Evolutionary conservation across 2,888 invertebrate species (phyloP).

Genomic region (Anaspis maculata): DNA sequence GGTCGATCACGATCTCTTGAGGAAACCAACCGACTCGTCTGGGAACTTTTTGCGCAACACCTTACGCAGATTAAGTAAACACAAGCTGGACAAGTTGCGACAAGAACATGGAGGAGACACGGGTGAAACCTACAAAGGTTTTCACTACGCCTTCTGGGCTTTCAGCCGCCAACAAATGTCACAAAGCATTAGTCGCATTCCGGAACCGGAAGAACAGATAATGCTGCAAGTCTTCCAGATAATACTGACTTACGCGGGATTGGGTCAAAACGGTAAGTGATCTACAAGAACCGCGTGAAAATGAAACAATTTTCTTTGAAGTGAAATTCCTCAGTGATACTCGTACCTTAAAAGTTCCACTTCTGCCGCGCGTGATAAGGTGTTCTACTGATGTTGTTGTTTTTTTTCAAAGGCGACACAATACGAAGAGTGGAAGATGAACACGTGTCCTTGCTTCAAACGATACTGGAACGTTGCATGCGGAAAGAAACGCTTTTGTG

Average conservation of each 20-base stretch:
- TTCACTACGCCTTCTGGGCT: conserved; percentile 82
- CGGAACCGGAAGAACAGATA: conserved; percentile 79
- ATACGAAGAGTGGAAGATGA: conserved; percentile 75
- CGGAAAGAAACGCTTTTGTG: conserved; percentile 80
- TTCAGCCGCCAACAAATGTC: conserved; percentile 73
- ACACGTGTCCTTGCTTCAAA: conserved; percentile 80
- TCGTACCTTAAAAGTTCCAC: no score
- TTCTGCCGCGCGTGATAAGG: no score
- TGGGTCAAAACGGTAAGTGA: conserved; percentile 57
- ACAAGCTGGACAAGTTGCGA: conserved; percentile 69
- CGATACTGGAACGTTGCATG: conserved; percentile 84
- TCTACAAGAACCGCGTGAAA: conserved; percentile 3
- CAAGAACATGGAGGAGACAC: conserved; percentile 60
- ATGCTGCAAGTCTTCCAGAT: conserved; percentile 83
- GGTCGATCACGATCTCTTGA: conserved; percentile 72
- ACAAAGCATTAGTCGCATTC: conserved; percentile 75
- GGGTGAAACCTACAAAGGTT: conserved; percentile 81
- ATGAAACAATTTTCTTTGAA: no score
- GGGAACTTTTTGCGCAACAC: conserved; percentile 87
- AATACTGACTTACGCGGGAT: conserved; percentile 81
- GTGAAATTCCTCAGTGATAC: no score
- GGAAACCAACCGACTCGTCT: conserved; percentile 74
- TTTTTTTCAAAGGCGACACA: conserved; percentile 44
- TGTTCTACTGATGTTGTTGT: no score
- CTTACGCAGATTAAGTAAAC: conserved; percentile 74